Conservation (phyloP, 2,888 invertebrate species). For the Chironomus riparius region DNA sequence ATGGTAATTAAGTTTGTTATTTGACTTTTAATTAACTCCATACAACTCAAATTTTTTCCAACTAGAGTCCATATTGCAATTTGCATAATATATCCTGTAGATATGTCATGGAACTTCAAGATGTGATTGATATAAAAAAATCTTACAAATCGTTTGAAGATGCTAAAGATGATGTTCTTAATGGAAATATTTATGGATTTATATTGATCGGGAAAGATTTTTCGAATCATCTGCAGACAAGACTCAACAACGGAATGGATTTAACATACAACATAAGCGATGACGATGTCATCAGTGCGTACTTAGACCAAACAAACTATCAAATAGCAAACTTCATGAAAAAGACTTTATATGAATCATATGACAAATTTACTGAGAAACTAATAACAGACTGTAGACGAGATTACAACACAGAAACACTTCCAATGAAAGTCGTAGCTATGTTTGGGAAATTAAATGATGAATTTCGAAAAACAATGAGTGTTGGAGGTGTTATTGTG, state of each 20-base stretch:
- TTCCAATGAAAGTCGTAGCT: constrained; percentile 53
- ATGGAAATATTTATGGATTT: constrained; percentile 48
- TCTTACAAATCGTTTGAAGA: too few species aligned
- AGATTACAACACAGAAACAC: constrained; percentile 42
- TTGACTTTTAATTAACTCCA: too few species aligned
- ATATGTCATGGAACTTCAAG: too few species aligned
- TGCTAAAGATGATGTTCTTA: constrained; percentile 37
- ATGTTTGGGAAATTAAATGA: constrained; percentile 55
- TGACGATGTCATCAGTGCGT: neutral
- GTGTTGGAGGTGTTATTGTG: constrained; percentile 65
- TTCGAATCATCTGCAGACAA: constrained; percentile 45
- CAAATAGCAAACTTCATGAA: constrained; percentile 63
- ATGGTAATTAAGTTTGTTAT: too few species aligned
- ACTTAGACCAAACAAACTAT: constrained; percentile 49
- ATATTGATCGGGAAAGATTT: constrained; percentile 58
- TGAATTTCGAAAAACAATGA: constrained; percentile 62
- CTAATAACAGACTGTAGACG: constrained; percentile 52
- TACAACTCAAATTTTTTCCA: too few species aligned
- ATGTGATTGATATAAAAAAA: too few species aligned
- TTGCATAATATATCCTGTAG: too few species aligned
- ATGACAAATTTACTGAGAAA: constrained; percentile 51
- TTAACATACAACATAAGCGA: neutral
- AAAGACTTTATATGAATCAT: constrained; percentile 51
- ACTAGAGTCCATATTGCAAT: too few species aligned
- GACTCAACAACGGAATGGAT: neutral